These are phyloP conservation scores for Drosophila kanapiae DNA, from an alignment of 1,140 invertebrate genomes.

Conservation along the genomic window DNA sequence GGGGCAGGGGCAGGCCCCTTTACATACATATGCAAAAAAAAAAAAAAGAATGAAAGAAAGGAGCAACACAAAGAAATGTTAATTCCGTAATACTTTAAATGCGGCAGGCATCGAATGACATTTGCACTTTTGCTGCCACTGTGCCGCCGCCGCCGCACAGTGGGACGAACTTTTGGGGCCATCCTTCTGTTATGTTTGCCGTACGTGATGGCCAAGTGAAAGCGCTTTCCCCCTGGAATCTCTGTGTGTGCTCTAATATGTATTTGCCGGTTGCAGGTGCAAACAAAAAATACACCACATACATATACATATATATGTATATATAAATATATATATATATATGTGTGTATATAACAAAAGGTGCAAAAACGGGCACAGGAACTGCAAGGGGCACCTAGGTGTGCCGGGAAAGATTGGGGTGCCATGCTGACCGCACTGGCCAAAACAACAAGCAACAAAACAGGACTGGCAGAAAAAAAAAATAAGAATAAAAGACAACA, in stretches of 20 bases:
- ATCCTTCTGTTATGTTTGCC: slow-evolving; percentile 42
- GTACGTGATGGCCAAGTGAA: slow-evolving; percentile 73
- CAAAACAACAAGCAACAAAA: slow-evolving; percentile 52
- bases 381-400: slow-evolving; percentile 53
- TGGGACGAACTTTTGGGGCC: slow-evolving; percentile 50
- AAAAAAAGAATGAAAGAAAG: slow-evolving; percentile 9
- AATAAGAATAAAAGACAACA: slow-evolving; percentile 30
- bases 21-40: slow-evolving; percentile 17
- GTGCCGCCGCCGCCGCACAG: slow-evolving; percentile 55
- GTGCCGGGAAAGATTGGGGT: slow-evolving; percentile 27
- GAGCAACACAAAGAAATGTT: slow-evolving; percentile 79
- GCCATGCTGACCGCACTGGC: slow-evolving; percentile 55
- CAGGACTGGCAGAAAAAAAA: slow-evolving; percentile 23
- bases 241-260: slow-evolving; percentile 62
- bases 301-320: slow-evolving; percentile 4
- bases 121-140: slow-evolving; percentile 80
- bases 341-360: slow-evolving; percentile 56
- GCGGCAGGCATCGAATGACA: slow-evolving; percentile 82
- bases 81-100: slow-evolving; percentile 84
- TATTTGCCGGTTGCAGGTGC: slow-evolving; percentile 54
- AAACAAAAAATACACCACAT: slow-evolving; percentile 10
- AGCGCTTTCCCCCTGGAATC: slow-evolving; percentile 44
- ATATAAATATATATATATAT: slow-evolving; percentile 17
- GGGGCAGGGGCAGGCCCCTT: background rate
- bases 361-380: slow-evolving; percentile 76